Evolutionary conservation across 2,113 vertebrate species (phyloP), one percentile per base, ranked within the genome.

Genomic region (Saimiri boliviensis): DNA sequence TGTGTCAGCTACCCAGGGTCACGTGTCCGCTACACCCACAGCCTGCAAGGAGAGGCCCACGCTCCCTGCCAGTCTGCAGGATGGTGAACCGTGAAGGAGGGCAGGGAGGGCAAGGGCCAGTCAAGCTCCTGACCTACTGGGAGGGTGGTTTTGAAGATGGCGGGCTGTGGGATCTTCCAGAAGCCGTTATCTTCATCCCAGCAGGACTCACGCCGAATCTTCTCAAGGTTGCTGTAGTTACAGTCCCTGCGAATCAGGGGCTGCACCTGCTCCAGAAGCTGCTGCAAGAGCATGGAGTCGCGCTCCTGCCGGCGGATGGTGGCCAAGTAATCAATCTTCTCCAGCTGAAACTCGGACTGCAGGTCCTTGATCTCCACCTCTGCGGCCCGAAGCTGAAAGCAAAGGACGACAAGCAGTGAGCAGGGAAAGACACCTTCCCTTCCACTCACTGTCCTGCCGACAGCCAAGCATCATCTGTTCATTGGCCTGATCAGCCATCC

Each of bases 211-310:
- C 85, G 97, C 92, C 98, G 98, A 86, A 99, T 97, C 68, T 98
- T 99, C 87, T 99, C 99, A 95, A 99, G 96, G 97, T 99, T 99
- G 98, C 99, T 99, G 98, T 99, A 99, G 98, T 99, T 99, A 93
- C 99, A 99, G 98, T 99, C 99, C 0, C 98, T 90, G 27, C 98
- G 98, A 89, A 99, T 92, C 0, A 99, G 98, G 2, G 98, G 97
- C 97, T 98, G 99, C 98, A 99, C 98, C 87, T 98, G 99, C 68
- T 99, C 99, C 96, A 99, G 98, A 35, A 99, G 98, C 96, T 99
- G 98, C 96, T 99, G 99, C 93, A 98, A 98, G 8, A 99, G 98
- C 98, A 99, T 92, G 16, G 97, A 97, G 52, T 99, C 99, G 0
- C 95, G 93, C 92, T 99, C 99, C 97, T 99, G 99, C 68, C 98